Base-by-base conservation (phyloP, 2,797 vertebrate species). In the Myotis findleyi region DNA sequence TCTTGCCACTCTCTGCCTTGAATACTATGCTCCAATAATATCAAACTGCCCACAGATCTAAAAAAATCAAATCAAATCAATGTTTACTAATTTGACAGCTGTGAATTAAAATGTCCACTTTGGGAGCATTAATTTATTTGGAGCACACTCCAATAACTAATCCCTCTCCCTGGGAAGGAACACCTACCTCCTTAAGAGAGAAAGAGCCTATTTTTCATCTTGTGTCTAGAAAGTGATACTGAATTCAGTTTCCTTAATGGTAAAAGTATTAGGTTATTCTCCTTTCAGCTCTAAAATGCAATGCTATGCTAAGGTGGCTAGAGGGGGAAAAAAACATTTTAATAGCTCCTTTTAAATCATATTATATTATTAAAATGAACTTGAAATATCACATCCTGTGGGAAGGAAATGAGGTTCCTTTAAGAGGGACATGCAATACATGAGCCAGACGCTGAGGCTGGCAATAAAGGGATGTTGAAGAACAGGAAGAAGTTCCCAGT, bases 361-460 rank as follows among this genome's bases (percentile, higher is more conserved):
- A 59, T 13, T 66, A 33, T 6, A 13, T 44, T 91, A 59, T 87
- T 93, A 53, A 87, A 91, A 73, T 73, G 75, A 21, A 76, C 27
- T 53, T 57, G 51, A 84, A 89, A 91, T 33, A 49, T 38, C 53
- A 38, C 44, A 95, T 76, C 87, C 91, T 91, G 64, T 89, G 89
- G 77, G 89, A 97, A 90, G 55, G 55, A 44, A 86, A 62, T 53
- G 71, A 59, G 4, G 23, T 27, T 77, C 55, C 85, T 95, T 53
- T 44, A 51, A 71, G 79, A 80, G 44, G 30, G 69, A 36, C 25
- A 23, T 2, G 25, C 2, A 17, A 33, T 14, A 13, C 44, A 41
- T 0, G 44, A 77, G 73, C 68, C 82, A 57, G 89, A 62, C 0
- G 3, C 47, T 6, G 57, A 36, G 93, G 64, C 55, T 55, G 41